Percentiles rank a stretch among this genome's conserved stretches.
Conservation (phyloP, 2,888 invertebrate species). For the Argyra leucocephala region DNA sequence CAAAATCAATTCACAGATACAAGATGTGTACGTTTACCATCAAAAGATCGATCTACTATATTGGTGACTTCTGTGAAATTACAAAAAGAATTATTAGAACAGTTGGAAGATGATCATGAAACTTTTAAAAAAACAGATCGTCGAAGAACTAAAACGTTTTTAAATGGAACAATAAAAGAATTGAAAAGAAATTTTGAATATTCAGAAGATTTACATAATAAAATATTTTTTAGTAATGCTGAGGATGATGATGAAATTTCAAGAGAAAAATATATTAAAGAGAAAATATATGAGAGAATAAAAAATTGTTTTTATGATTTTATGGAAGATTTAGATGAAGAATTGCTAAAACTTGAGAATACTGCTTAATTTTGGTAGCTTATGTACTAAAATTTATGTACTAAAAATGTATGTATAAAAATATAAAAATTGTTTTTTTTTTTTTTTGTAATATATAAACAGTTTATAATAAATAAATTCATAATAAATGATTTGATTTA, state of each 20-base stretch:
- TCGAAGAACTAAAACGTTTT: neutral
- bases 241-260: conserved; percentile 1
- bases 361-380: neutral
- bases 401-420: no score
- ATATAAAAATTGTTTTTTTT: no score
- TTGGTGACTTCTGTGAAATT: neutral
- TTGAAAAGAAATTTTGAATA: conserved; percentile 1
- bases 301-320: neutral
- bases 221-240: neutral
- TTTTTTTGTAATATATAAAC: no score
- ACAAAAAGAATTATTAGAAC: conserved; percentile 6
- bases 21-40: neutral
- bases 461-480: no score
- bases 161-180: neutral
- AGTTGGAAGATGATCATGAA: neutral
- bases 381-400: no score
- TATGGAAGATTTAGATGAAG: conserved; percentile 6
- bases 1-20: conserved; percentile 6
- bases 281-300: neutral
- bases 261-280: neutral
- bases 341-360: neutral
- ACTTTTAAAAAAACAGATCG: neutral
- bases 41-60: neutral
- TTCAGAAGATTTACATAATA: conserved; percentile 6
- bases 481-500: no score